A percentile compares a stretch with the other conserved stretches of the same genome.
phyloP scores from a whole-genome alignment of 2,888 invertebrate species.

The Aphidius colemani region DNA sequence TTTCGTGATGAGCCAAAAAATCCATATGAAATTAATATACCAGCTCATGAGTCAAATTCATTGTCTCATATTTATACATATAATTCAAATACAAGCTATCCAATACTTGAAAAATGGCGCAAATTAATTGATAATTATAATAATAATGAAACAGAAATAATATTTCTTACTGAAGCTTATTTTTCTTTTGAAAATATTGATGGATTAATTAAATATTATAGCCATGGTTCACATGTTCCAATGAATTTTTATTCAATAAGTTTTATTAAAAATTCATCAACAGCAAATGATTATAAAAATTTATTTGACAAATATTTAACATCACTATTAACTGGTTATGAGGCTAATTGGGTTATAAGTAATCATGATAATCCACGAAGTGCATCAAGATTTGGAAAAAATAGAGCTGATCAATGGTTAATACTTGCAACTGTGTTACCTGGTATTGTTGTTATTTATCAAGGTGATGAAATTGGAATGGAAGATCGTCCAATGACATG shows the following conservation, averaged over 20 bases:
- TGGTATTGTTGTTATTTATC: slow-evolving; percentile 71
- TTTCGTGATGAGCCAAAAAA: slow-evolving; percentile 48
- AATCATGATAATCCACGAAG: slow-evolving; percentile 63
- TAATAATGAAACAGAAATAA: slow-evolving; percentile 62
- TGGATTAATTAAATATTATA: slow-evolving; percentile 62
- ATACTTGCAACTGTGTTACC: slow-evolving; percentile 69
- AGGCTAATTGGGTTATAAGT: slow-evolving; percentile 74
- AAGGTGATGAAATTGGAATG: slow-evolving; percentile 87
- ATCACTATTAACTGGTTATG: slow-evolving; percentile 64
- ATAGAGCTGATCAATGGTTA: slow-evolving; percentile 63
- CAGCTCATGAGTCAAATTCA: slow-evolving; percentile 43
- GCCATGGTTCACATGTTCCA: slow-evolving; percentile 58
- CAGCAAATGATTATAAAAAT: slow-evolving; percentile 62
- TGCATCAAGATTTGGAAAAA: slow-evolving; percentile 60
- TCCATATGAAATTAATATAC: slow-evolving; percentile 32
- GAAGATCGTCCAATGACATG: slow-evolving; percentile 66
- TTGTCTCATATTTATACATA: slow-evolving; percentile 55
- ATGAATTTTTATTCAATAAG: slow-evolving; percentile 70
- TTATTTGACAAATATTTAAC: slow-evolving; percentile 65
- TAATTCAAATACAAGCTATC: slow-evolving; percentile 49
- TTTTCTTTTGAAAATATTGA: slow-evolving; percentile 55
- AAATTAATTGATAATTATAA: slow-evolving; percentile 62
- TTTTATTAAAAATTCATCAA: slow-evolving; percentile 57
- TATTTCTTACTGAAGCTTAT: slow-evolving; percentile 71
- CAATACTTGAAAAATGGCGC: slow-evolving; percentile 63